Base-by-base conservation (phyloP, 2,113 vertebrate genomes). In the Crypturellus undulatus region DNA sequence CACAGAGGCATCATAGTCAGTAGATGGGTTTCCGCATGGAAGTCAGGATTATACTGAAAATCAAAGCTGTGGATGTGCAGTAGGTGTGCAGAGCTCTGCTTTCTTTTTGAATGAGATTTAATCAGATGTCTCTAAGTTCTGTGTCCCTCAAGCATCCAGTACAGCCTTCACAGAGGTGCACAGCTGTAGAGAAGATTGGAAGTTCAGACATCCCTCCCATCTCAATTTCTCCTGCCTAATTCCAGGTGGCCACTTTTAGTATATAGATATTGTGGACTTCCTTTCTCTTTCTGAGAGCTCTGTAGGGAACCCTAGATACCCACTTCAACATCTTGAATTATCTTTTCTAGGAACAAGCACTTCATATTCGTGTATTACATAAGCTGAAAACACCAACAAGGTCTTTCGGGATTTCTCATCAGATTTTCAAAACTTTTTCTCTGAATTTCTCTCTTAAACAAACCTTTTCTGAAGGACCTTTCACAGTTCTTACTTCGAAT, bases 1-100 rank as follows among this genome's bases (percentile, higher is more conserved):
- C 1, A 58, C 22, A 1, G 58, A n/a, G 49, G 24, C 32, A n/a
- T 34, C 0, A 0, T 32, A 49, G 6, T 38, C n/a, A 40, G 14
- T n/a, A 40, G 32, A 12, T 58, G 17, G n/a, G 30, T 73, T 85
- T 93, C 30, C 36, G 49, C 79, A n/a, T 49, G 24, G 58, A 45
- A 21, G 49, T 19, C 84, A 49, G 30, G 40, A 73, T 73, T 30
- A 58, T 21, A 52, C 12, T 40, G 21, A 3, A 71, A 47, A 84
- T 87, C 40, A 79, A 69, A 87, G 75, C 19, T 54, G 25, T 62
- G 28, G 71, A 77, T 49, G 18, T 56, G 52, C 24, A 30, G 32
- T 14, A 10, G 54, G 28, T 45, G 38, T 71, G 30, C n/a, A 62
- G 9, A 90, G 7, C 10, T 81, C 62, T 84, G 32, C 40, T 47